phyloP scores from a whole-genome alignment of 2,113 vertebrate genomes.

The Danionella cerebrum region DNA sequence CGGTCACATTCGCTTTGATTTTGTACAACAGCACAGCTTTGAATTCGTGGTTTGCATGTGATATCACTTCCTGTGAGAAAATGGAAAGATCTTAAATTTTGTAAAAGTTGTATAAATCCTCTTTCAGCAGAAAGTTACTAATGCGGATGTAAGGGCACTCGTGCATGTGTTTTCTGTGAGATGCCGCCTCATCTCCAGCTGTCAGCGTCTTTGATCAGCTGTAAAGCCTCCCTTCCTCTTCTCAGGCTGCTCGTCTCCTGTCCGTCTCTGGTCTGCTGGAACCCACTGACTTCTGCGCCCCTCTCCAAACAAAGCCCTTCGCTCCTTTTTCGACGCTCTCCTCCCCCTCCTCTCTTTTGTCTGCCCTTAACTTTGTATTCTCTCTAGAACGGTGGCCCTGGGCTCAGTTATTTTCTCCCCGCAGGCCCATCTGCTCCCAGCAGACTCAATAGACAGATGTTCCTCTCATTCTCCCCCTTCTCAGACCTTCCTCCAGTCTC shows the following conservation, averaged over 20 bases:
- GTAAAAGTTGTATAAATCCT: too few relatives aligned
- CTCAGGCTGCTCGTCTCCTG: slow-evolving; percentile 7
- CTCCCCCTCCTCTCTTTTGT: slow-evolving; percentile 48
- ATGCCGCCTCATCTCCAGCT: background rate
- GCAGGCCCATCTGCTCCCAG: slow-evolving; percentile 54
- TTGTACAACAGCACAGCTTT: too few relatives aligned
- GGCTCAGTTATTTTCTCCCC: slow-evolving; percentile 37
- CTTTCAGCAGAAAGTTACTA: too few relatives aligned
- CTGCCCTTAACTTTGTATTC: slow-evolving; percentile 32
- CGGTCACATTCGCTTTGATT: too few relatives aligned
- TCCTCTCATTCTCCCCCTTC: slow-evolving; percentile 20
- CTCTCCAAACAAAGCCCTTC: slow-evolving; percentile 8
- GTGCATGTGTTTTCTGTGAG: too few relatives aligned
- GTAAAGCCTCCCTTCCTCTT: background rate
- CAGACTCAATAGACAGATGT: slow-evolving; percentile 46
- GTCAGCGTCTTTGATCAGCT: slow-evolving; percentile 3
- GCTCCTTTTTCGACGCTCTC: slow-evolving; percentile 33
- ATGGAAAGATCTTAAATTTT: too few relatives aligned
- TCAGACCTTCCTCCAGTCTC: slow-evolving; percentile 9
- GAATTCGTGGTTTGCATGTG: too few relatives aligned
- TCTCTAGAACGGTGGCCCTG: slow-evolving; percentile 46
- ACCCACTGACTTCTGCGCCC: slow-evolving; percentile 18
- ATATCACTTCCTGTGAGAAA: too few relatives aligned
- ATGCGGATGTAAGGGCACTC: too few relatives aligned
- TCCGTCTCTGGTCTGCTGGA: slow-evolving; percentile 26